phyloP scores from a whole-genome alignment of 1,140 invertebrate genomes.

The Apis dorsata region DNA sequence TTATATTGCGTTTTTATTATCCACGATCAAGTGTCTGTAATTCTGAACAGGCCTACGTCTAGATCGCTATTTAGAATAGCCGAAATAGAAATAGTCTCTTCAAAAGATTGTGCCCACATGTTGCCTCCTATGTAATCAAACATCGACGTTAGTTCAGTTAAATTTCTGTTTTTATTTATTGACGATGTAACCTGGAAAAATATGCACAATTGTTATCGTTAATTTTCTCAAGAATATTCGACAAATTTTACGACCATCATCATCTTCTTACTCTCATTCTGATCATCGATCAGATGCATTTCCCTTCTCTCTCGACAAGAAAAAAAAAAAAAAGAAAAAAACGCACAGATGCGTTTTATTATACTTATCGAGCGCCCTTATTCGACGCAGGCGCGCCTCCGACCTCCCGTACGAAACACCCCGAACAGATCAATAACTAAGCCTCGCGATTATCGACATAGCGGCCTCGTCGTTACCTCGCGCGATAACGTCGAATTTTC shows the following conservation, averaged over 20 bases:
- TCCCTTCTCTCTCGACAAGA: background rate
- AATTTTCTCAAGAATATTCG: too few relatives aligned
- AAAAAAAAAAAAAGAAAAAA: background rate
- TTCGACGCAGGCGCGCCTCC: conserved; percentile 53
- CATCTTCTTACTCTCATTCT: too few relatives aligned
- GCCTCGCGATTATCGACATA: conserved; percentile 34
- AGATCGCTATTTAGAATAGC: too few relatives aligned
- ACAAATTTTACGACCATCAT: too few relatives aligned
- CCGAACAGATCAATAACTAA: conserved; percentile 57
- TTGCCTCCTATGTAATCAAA: background rate
- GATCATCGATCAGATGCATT: background rate
- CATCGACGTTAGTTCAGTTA: too few relatives aligned
- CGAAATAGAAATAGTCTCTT: too few relatives aligned
- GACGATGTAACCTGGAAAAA: background rate
- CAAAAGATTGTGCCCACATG: background rate
- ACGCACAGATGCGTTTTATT: conserved; percentile 42
- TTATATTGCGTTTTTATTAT: too few relatives aligned
- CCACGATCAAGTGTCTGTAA: too few relatives aligned
- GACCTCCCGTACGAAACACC: conserved; percentile 19
- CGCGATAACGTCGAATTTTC: background rate
- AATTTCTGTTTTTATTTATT: background rate
- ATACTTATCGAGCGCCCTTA: conserved; percentile 56
- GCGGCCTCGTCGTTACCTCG: background rate
- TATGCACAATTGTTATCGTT: background rate
- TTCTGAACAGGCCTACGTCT: too few relatives aligned